Percentiles rank a stretch among this genome's conserved stretches.
Conservation (phyloP, 2,888 invertebrate genomes). For the Hydrotaea diabolus region DNA sequence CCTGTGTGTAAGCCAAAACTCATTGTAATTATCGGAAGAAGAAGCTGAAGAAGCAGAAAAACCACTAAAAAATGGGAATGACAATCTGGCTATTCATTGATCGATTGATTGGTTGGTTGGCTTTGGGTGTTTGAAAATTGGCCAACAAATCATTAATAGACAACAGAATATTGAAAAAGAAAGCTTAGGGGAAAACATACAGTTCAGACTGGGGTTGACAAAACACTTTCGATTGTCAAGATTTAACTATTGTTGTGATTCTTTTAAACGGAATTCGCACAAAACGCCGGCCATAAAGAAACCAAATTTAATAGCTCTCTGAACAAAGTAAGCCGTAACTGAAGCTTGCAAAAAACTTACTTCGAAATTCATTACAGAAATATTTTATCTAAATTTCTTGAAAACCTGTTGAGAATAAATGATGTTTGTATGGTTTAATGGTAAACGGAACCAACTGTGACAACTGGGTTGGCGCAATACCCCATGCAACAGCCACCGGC, state of each 20-base stretch:
- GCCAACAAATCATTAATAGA: conserved; percentile 8
- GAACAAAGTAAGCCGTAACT: too few species aligned
- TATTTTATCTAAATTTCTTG: conserved; percentile 22
- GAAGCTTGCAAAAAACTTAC: too few species aligned
- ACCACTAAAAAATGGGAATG: neutral
- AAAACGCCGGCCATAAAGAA: neutral
- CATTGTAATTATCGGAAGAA: neutral
- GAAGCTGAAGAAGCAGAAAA: too few species aligned
- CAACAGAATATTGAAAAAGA: conserved; percentile 34
- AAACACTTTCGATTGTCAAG: neutral
- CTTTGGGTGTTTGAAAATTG: conserved; percentile 6
- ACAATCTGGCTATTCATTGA: neutral
- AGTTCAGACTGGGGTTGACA: neutral
- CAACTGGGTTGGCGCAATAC: conserved; percentile 37
- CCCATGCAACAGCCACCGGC: neutral
- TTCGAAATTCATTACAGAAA: conserved; percentile 22
- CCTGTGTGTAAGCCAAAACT: neutral
- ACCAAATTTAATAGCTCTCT: neutral
- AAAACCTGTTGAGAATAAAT: conserved; percentile 57
- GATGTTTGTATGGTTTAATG: conserved; percentile 44
- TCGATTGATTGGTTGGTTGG: neutral
- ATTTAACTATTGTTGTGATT: neutral
- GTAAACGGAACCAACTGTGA: conserved; percentile 51
- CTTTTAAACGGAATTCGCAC: neutral
- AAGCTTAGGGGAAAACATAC: neutral